Conservation (phyloP, 2,113 vertebrate genomes). For the Patagioenas fasciata region DNA sequence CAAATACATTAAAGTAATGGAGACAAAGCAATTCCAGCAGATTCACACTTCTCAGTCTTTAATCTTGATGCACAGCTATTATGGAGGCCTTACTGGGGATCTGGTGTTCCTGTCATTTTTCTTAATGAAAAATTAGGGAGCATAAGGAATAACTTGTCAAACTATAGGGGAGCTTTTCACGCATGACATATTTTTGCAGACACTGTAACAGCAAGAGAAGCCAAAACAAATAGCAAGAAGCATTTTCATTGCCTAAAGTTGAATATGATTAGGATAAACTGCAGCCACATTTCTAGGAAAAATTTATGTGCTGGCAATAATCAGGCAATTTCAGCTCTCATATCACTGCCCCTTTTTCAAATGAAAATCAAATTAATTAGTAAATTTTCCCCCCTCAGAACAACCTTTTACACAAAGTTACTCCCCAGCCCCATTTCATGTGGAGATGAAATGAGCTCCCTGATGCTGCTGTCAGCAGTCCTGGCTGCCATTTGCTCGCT, state of each 20-base stretch:
- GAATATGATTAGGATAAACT: slow-evolving; percentile 37
- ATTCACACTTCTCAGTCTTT: not conserved
- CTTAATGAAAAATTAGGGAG: slow-evolving; percentile 63
- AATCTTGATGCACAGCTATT: not conserved
- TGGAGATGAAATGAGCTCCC: not conserved
- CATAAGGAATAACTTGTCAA: slow-evolving; percentile 40
- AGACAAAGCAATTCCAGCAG: not conserved
- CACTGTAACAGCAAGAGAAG: slow-evolving; percentile 39
- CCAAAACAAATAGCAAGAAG: slow-evolving; percentile 37
- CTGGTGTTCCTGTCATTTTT: slow-evolving; percentile 53
- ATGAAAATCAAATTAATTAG: not conserved
- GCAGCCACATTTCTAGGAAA: slow-evolving; percentile 36
- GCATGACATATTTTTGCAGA: slow-evolving; percentile 45
- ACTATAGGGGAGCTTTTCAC: slow-evolving; percentile 35
- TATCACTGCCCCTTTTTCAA: not conserved
- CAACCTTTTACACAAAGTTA: not conserved
- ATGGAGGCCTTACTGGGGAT: not conserved
- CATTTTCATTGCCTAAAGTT: slow-evolving; percentile 33
- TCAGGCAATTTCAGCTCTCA: not conserved
- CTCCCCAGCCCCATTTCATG: not conserved
- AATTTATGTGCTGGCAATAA: slow-evolving; percentile 26
- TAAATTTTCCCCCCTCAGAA: not conserved
- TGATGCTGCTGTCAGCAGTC: not conserved
- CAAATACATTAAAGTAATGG: slow-evolving; percentile 2
- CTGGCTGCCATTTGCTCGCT: not conserved